phyloP scores from a whole-genome alignment of 2,888 invertebrate species.

The Drosophila algonquin region DNA sequence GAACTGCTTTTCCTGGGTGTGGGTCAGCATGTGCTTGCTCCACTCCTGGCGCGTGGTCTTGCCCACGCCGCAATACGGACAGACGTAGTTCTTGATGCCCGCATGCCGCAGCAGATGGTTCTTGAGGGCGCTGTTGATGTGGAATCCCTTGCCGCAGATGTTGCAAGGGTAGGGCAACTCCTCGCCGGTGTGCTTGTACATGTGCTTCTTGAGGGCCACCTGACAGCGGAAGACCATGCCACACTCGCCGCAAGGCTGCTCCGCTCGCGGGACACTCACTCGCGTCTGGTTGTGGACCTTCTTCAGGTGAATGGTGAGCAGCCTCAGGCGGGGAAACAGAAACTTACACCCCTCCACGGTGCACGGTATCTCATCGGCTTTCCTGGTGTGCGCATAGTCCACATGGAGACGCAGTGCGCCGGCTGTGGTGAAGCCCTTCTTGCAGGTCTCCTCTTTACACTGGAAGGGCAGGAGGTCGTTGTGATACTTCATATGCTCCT shows the following conservation, averaged over 20 bases:
- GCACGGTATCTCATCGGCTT: slow-evolving; percentile 68
- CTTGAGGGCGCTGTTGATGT: slow-evolving; percentile 81
- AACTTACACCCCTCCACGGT: slow-evolving; percentile 76
- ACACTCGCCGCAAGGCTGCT: slow-evolving; percentile 77
- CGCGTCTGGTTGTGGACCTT: slow-evolving; percentile 72
- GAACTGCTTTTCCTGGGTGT: slow-evolving; percentile 82
- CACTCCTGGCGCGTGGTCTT: slow-evolving; percentile 82
- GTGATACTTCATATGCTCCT: slow-evolving; percentile 81
- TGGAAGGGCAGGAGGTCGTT: slow-evolving; percentile 80
- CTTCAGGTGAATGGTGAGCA: slow-evolving; percentile 79
- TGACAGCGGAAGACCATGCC: slow-evolving; percentile 80
- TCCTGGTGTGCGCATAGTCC: slow-evolving; percentile 77
- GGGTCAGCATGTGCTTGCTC: slow-evolving; percentile 81
- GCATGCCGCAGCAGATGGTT: slow-evolving; percentile 82
- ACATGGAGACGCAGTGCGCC: slow-evolving; percentile 77
- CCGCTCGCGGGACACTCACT: slow-evolving; percentile 59
- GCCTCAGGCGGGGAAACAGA: slow-evolving; percentile 75
- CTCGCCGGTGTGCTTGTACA: slow-evolving; percentile 81
- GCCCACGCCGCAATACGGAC: slow-evolving; percentile 82
- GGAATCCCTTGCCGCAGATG: slow-evolving; percentile 81
- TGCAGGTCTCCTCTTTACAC: slow-evolving; percentile 72
- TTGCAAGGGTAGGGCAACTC: slow-evolving; percentile 81
- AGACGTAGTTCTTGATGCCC: slow-evolving; percentile 82
- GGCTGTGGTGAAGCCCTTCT: slow-evolving; percentile 80
- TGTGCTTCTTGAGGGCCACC: slow-evolving; percentile 81